Conservation (phyloP, 2,113 vertebrate genomes). For the Acanthochromis polyacanthus region DNA sequence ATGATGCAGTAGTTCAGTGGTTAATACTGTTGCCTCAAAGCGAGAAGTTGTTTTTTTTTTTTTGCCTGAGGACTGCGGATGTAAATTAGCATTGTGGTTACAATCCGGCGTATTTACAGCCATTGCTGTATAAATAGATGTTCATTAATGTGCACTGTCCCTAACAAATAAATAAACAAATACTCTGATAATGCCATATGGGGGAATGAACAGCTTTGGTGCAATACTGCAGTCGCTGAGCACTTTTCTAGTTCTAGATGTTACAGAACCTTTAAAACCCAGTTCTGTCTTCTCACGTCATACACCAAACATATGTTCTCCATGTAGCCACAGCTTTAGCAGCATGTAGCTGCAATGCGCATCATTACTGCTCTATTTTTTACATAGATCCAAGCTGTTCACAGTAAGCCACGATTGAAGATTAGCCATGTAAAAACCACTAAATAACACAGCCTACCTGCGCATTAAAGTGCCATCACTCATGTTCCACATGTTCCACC, state of each 20-base stretch:
- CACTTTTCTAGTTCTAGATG: background rate
- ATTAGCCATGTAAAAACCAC: slow-evolving; percentile 7
- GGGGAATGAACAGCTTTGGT: no score
- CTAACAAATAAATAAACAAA: no score
- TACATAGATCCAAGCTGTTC: slow-evolving; percentile 20
- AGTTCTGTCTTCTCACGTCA: background rate
- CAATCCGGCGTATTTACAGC: no score
- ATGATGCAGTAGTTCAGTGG: no score
- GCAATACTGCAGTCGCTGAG: no score
- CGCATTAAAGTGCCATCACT: slow-evolving; percentile 14
- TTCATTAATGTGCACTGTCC: no score
- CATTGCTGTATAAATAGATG: no score
- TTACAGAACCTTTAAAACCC: background rate
- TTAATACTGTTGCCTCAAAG: no score
- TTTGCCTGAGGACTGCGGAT: no score
- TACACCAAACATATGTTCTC: background rate
- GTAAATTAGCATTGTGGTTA: no score
- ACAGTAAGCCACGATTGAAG: background rate
- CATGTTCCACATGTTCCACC: background rate
- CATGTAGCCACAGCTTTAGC: background rate
- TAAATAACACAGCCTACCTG: slow-evolving; percentile 13
- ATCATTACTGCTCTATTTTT: background rate
- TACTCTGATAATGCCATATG: no score
- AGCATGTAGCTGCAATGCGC: slow-evolving; percentile 19
- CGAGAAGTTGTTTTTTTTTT: no score